Evolutionary conservation across 1,140 invertebrate species (phyloP), one percentile per base, ranked within the genome.

Genomic region (Sycobia sp.): DNA sequence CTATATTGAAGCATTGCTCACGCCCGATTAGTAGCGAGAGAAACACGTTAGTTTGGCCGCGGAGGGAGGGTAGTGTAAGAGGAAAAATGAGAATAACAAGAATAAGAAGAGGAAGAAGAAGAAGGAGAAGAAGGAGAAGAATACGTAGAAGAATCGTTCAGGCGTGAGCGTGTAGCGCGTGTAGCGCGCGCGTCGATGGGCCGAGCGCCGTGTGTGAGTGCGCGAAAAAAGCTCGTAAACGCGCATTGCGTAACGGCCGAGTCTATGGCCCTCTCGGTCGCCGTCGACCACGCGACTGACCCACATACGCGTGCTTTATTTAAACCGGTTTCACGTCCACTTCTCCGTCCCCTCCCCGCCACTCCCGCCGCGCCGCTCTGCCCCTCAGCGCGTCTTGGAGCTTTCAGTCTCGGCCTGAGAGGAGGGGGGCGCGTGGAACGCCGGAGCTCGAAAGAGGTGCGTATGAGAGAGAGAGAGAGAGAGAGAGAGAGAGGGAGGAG

Each of bases 251-350:
- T 16, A 54, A 56, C n/a, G n/a, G 11, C 63, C 34, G 34, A 34
- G 13, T 9, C 8, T 25, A 38, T 27, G 32, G n/a, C n/a, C n/a
- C n/a, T n/a, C n/a, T n/a, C n/a, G n/a, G n/a, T n/a, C n/a, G n/a
- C n/a, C n/a, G n/a, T n/a, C 49, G 73, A 76, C 76, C 67, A 70
- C 67, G 62, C 75, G 75, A 73, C 75, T 82, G 80, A 82, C 80
- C 80, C 76, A 80, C 76, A 82, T 81, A 76, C 68, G 71, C 68
- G 75, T 63, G 76, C 79, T 82, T 82, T 82, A 82, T 82, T 82
- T 82, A 82, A 81, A 82, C 79, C 69, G 67, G 75, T 80, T 78
- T 77, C 75, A 73, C 73, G 71, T 72, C 71, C 70, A 67, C 70
- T 70, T 71, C 11, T 22, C n/a, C n/a, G n/a, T n/a, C n/a, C n/a